Base-by-base conservation (phyloP, 1,140 invertebrate species). In the Calliopsis andreniformis region DNA sequence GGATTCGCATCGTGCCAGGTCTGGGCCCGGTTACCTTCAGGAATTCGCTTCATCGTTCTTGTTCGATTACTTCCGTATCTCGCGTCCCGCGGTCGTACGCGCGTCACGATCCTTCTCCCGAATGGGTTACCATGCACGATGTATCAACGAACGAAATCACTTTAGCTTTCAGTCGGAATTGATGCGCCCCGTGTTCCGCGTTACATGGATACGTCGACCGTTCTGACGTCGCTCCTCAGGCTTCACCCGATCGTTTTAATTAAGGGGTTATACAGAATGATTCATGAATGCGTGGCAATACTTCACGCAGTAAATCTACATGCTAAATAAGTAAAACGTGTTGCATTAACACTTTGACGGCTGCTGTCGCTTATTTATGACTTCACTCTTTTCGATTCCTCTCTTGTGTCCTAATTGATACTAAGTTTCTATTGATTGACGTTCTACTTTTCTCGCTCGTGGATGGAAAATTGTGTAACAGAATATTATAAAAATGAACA, bases 61-160 rank as follows among this genome's bases (percentile, higher is more conserved):
- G 49, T 42, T 39, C 70, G 72, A 82, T 80, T 70, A 76, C 66
- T 82, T 82, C 78, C 72, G 78, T 67, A 68, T 70, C 66, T 78
- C 42, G 59, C 35, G 67, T 59, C 32, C 55, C 55, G 55, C 10
- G 7, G 55, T 7, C 30, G 55, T 35, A 10, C 55, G n/a, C 45
- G 45, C 47, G 55, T n/a, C 32, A 39, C 35, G 18, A 8, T 32
- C 55, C 18, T 58, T 58, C 55, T 58, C 32, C 20, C n/a, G 56
- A 39, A 59, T 5, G 56, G 10, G n/a, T 59, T 39, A 39, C n/a
- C 56, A n/a, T 30, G 56, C 14, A 42, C 20, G 56, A 59, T 59
- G 56, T 59, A 59, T 39, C 56, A 59, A 59, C 56, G 32, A 59
- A 59, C 39, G n/a, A 59, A 59, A 59, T 59, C 56, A 59, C 56